phyloP scores from a whole-genome alignment of 2,113 vertebrate species.

The Protobothrops flavoviridis region DNA sequence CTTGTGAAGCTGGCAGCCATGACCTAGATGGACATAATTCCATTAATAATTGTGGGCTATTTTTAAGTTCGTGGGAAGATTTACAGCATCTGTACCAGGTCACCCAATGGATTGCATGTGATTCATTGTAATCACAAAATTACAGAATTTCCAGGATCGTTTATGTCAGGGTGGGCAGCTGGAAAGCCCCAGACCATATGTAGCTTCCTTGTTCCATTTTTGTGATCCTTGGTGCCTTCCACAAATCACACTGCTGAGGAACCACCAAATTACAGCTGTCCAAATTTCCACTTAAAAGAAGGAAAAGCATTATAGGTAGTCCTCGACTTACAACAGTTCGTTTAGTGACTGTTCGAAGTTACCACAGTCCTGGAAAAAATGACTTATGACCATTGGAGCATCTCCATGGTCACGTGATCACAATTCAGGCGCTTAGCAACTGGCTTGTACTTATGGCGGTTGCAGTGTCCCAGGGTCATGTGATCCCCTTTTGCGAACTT shows the following conservation, averaged over 20 bases:
- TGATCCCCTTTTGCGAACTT: no score
- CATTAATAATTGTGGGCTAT: not conserved
- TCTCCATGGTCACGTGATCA: no score
- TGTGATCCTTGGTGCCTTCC: not conserved
- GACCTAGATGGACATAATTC: not conserved
- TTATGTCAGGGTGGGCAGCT: not conserved
- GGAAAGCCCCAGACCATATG: not conserved
- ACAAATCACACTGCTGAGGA: not conserved
- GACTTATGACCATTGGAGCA: no score
- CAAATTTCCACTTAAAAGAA: not conserved
- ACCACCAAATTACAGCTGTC: not conserved
- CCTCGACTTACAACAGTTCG: no score
- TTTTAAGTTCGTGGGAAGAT: slow-evolving; percentile 5
- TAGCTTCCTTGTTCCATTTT: not conserved
- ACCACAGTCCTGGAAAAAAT: no score
- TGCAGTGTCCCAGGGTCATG: no score
- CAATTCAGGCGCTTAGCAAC: no score
- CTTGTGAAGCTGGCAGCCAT: not conserved
- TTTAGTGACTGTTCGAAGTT: no score
- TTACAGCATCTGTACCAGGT: not conserved
- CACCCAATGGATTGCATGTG: not conserved
- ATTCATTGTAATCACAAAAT: not conserved
- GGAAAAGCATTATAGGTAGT: not conserved
- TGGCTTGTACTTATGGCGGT: no score
- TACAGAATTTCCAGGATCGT: no score